Evolutionary conservation across 1,140 invertebrate species (phyloP), one percentile per base, ranked within the genome.

Genomic region (Anoplolepis gracilipes): DNA sequence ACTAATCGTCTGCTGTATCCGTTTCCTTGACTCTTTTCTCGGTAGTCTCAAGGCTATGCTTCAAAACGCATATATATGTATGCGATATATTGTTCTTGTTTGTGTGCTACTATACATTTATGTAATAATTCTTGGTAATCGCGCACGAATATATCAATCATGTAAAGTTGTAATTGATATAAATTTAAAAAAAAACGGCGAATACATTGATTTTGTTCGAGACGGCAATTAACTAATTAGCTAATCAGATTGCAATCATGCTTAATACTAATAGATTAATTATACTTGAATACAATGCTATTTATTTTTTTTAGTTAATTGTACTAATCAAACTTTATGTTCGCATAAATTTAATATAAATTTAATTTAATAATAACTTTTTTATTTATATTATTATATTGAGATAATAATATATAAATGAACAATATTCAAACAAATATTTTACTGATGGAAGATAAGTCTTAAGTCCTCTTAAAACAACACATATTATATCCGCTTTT

Each of bases 1-100:
- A 33, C 19, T 42, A 57, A 49, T 28, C 13, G 13, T 81, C 13
- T 30, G 7, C 2, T 57, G 33, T 33, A 42, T 33, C 13, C 67
- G 67, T 82, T 82, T 82, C 67, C 67, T 82, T 72, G 65, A 59
- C 25, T 61, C 13, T 59, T 13, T 64, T 82, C 78, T 82, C 39
- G 53, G 11, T 59, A 42, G 8, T 11, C 25, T 46, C 36, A 73
- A 82, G 64, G 49, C 22, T 70, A 79, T 79, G 30, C 28, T 25
- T 64, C 2, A 11, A 59, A 59, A 25, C 5, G 33, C 25, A 22
- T n/a, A n/a, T n/a, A n/a, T n/a, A 7, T 8, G 16, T 16, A 28
- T 39, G 11, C 13, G 25, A 72, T 39, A 16, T 46, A 81, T 42
- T 42, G 19, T 59, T 28, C 46, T 49, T 49, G 25, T 42, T n/a